Evolutionary conservation across 2,888 invertebrate genomes (phyloP).

Genomic region (Torymus auratus): DNA sequence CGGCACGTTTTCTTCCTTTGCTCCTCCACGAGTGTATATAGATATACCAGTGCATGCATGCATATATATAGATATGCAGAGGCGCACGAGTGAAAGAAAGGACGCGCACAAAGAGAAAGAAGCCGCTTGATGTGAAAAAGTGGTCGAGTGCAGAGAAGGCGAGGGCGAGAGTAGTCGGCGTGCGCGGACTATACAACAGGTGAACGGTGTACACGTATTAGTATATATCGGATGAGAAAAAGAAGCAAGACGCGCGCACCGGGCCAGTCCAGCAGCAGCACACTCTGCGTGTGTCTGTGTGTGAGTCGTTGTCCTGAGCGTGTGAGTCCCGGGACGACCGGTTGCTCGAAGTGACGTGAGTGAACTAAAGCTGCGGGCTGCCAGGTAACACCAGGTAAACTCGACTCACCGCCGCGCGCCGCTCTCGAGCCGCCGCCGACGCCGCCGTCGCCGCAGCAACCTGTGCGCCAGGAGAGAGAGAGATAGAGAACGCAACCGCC

Average conservation of each 20-base stretch:
- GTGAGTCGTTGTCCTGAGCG: too few species aligned
- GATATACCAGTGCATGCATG: background rate
- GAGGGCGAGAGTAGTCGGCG: background rate
- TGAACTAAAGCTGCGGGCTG: conserved; percentile 74
- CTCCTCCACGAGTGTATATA: background rate
- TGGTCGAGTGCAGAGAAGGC: background rate
- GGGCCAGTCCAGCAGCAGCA: too few species aligned
- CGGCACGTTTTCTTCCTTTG: conserved; percentile 27
- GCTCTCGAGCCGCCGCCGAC: conserved; percentile 9
- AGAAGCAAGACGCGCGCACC: too few species aligned
- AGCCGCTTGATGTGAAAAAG: background rate
- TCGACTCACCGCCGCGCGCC: conserved; percentile 54
- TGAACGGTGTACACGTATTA: too few species aligned
- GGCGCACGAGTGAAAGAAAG: background rate
- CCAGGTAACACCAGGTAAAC: conserved; percentile 76
- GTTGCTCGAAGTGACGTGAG: conserved; percentile 76
- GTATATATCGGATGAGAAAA: too few species aligned
- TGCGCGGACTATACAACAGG: background rate
- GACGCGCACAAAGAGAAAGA: conserved; percentile 7
- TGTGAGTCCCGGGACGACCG: conserved; percentile 66
- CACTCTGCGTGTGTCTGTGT: too few species aligned
- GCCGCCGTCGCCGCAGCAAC: conserved; percentile 33
- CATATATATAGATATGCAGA: background rate
- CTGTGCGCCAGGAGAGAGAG: conserved; percentile 57
- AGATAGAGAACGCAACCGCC: conserved; percentile 43